Conservation (phyloP, 2,888 invertebrate genomes). For the Lampropteryx suffumata region DNA sequence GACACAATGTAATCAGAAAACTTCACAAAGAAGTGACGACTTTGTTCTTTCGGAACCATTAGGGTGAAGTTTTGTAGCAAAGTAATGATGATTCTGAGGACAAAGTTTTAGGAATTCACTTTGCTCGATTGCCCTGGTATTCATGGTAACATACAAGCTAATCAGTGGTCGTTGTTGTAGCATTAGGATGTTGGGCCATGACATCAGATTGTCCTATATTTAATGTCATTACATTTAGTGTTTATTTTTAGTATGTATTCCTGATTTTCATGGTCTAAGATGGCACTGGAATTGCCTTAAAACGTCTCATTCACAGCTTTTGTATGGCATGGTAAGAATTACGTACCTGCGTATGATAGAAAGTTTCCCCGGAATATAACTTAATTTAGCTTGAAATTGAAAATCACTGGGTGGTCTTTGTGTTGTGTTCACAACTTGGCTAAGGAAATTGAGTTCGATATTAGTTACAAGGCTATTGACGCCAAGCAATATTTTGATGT, state of each 20-base stretch:
- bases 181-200: background rate
- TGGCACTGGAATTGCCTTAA: background rate
- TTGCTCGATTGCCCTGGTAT: slow-evolving; percentile 8
- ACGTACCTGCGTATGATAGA: background rate
- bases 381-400: background rate
- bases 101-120: background rate
- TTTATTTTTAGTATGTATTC: too few relatives aligned
- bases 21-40: background rate
- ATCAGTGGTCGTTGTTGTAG: background rate
- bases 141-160: background rate
- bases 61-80: background rate
- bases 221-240: too few relatives aligned
- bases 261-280: background rate
- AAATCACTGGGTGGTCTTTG: background rate
- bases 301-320: slow-evolving; percentile 7
- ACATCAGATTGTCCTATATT: background rate
- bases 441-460: slow-evolving; percentile 3
- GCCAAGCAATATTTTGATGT: background rate
- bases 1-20: slow-evolving; percentile 6
- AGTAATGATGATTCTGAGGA: slow-evolving; percentile 1
- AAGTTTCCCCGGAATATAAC: background rate
- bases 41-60: background rate
- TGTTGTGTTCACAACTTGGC: background rate
- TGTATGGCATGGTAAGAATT: background rate
- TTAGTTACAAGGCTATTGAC: slow-evolving; percentile 1